Evolutionary conservation across 2,888 invertebrate species (phyloP), one percentile per base, ranked within the genome.

Genomic region (Archips xylosteana): DNA sequence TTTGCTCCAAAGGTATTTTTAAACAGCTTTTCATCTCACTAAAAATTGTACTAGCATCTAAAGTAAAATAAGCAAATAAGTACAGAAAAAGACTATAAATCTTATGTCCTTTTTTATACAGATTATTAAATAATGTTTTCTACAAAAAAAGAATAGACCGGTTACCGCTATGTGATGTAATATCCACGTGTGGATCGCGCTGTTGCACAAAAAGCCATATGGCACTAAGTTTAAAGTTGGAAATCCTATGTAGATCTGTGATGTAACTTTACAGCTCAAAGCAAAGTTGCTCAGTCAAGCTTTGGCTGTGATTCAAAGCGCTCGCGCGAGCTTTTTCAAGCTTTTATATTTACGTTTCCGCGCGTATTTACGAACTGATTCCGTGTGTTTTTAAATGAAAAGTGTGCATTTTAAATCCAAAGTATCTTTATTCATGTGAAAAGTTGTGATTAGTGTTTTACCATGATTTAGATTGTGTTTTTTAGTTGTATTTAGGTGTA

Each of bases 81-180:
- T 13, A 49, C 10, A 47, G 12, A 47, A 12, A 47, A 47, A 10
- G 12, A 3, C 4, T 49, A n/a, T 49, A 12, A 12, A 5, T 51
- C 49, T n/a, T n/a, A 51, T 3, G 5, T 2, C 23, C 23, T 23
- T 54, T 23, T 54, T 34, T 34, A 12, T 36, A 23, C 12, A 12
- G 10, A 59, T 59, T 59, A 59, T 36, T 12, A 59, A 59, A 36
- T 59, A 34, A 10, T 36, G 59, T 13, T 59, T 59, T 13, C 13
- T 59, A 23, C 23, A 23, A 23, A 23, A 23, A 23, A 1, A 23
- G 23, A 23, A 0, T 23, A 23, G 79, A 82, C 80, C 78, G 79
- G 78, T 79, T 82, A 82, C 85, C 85, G 84, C 79, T 72, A 12
- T 10, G 69, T 73, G 68, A 68, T 68, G 73, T 74, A 74, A 74